Percentiles rank a stretch among this genome's conserved stretches.
These are phyloP conservation scores for Campopleginae sp. DNA, from an alignment of 2,888 invertebrate species.

Conservation along the genomic window DNA sequence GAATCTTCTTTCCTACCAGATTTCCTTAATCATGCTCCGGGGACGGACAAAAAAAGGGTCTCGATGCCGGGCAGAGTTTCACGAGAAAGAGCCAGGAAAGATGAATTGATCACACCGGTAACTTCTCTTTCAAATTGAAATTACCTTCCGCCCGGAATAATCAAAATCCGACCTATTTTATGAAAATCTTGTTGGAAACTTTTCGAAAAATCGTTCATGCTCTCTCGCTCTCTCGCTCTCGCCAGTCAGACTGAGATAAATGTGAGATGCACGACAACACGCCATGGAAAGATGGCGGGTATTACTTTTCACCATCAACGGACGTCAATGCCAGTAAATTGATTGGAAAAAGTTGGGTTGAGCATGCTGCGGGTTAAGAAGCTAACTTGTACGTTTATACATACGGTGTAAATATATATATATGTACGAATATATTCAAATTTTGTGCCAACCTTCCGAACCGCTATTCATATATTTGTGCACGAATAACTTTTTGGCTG, in stretches of 20 bases:
- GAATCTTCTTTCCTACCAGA: conserved; percentile 62
- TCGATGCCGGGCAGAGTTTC: conserved; percentile 37
- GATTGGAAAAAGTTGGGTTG: conserved; percentile 64
- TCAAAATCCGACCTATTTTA: conserved; percentile 63
- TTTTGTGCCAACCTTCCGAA: background rate
- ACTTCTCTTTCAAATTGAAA: conserved; percentile 70
- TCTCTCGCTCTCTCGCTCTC: background rate
- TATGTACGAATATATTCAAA: background rate
- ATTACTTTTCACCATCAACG: conserved; percentile 41
- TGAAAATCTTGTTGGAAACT: conserved; percentile 63
- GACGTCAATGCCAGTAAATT: conserved; percentile 59
- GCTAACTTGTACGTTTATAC: conserved; percentile 39
- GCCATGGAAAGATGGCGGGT: conserved; percentile 38
- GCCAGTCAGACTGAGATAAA: conserved; percentile 1
- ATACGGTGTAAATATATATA: conserved; percentile 5
- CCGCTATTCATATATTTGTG: background rate
- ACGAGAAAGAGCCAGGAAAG: conserved; percentile 54
- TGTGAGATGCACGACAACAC: conserved; percentile 13
- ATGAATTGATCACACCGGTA: conserved; percentile 67
- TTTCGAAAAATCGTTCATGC: conserved; percentile 53
- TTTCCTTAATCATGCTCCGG: conserved; percentile 67
- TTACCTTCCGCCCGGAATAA: conserved; percentile 67
- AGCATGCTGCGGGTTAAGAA: conserved; percentile 45
- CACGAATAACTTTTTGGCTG: background rate
- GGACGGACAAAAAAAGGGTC: conserved; percentile 36